These are phyloP conservation scores for Sebastes steindachneri DNA, from an alignment of 2,797 vertebrate genomes.

Conservation along the genomic window DNA sequence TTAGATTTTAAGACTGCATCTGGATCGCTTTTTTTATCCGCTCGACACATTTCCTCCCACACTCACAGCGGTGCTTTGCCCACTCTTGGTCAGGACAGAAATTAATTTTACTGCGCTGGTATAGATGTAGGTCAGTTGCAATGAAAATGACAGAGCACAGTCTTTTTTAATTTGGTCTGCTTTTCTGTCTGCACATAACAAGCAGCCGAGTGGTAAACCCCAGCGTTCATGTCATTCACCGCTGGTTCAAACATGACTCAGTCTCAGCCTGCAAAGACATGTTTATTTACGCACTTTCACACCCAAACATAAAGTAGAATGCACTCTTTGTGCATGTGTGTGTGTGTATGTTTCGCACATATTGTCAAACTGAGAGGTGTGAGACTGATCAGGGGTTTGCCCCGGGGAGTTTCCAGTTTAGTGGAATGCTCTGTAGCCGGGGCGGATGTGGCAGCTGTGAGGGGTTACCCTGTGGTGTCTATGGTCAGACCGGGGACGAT, in stretches of 20 bases:
- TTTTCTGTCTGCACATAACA: conserved; percentile 16
- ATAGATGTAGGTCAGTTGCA: conserved; percentile 44
- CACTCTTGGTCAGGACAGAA: conserved; percentile 16
- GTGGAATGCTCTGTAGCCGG: conserved; percentile 36
- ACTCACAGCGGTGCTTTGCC: not conserved
- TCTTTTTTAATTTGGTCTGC: conserved; percentile 25
- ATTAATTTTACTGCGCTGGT: conserved; percentile 3
- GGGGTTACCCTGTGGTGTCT: conserved; percentile 65
- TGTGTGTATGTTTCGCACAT: not conserved
- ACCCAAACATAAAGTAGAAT: conserved; percentile 13
- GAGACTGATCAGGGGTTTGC: conserved; percentile 66
- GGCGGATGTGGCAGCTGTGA: conserved; percentile 68
- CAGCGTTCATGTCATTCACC: conserved; percentile 25
- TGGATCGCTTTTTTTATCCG: not conserved
- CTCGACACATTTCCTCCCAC: conserved; percentile 2
- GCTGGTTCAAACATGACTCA: conserved; percentile 49
- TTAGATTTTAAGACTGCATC: not conserved
- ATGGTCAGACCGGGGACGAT: conserved; percentile 54
- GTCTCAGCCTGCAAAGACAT: conserved; percentile 27
- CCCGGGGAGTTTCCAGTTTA: conserved; percentile 75
- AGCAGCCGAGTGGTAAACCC: conserved; percentile 46
- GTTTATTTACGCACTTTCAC: conserved; percentile 44
- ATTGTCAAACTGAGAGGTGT: conserved; percentile 31
- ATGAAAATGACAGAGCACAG: conserved; percentile 27
- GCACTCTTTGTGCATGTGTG: not conserved